phyloP scores from a whole-genome alignment of 2,113 vertebrate species.

The Patagioenas fasciata region DNA sequence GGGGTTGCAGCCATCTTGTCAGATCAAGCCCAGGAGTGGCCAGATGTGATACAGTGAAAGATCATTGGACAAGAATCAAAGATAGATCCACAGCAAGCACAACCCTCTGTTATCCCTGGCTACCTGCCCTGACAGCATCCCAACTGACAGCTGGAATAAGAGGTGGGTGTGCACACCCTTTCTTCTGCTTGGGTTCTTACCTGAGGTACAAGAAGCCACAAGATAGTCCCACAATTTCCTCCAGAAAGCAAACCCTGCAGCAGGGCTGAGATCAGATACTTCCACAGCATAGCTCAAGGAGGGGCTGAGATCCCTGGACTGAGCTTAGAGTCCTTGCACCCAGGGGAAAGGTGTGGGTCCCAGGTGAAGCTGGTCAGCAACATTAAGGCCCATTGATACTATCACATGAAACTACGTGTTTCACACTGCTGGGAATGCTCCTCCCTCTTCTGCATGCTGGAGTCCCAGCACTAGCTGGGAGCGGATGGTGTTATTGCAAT shows the following conservation, averaged over 20 bases:
- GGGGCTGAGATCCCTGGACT: fast-evolving
- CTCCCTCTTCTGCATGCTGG: neutral
- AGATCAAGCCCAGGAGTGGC: neutral
- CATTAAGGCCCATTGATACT: neutral
- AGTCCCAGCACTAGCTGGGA: neutral
- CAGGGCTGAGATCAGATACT: fast-evolving
- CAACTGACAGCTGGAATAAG: neutral
- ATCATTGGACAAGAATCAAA: neutral
- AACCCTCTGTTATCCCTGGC: neutral
- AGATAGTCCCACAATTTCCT: neutral
- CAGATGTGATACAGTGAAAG: neutral
- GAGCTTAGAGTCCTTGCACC: neutral
- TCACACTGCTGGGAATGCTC: neutral
- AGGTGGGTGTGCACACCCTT: neutral
- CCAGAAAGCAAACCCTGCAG: neutral
- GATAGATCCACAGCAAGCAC: neutral
- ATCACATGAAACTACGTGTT: neutral
- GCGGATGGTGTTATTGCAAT: neutral
- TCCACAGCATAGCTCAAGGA: fast-evolving
- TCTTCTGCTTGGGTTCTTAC: neutral
- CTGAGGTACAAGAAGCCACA: neutral
- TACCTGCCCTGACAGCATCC: neutral
- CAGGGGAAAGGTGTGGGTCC: neutral
- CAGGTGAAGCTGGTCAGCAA: neutral
- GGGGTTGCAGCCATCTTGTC: neutral